Evolutionary conservation across 2,113 vertebrate genomes (phyloP).

Genomic region (Piprites chloris): DNA sequence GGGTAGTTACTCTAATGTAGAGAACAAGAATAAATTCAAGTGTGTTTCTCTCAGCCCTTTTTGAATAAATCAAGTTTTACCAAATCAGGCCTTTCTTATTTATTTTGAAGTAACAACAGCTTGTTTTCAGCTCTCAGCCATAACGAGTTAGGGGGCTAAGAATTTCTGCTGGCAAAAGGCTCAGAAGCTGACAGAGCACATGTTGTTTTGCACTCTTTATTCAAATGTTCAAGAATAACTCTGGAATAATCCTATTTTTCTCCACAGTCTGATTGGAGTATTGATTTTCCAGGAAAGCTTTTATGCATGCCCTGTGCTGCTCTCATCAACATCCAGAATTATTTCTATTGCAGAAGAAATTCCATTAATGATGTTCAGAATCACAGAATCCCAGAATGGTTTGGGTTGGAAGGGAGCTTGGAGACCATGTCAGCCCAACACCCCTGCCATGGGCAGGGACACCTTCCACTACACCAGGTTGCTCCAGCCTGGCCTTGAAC

Average conservation of each 20-base stretch:
- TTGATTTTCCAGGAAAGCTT: background rate
- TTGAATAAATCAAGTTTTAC: conserved; percentile 36
- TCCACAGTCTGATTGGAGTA: background rate
- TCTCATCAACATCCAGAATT: background rate
- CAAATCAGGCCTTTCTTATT: conserved; percentile 12
- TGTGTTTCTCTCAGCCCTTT: conserved; percentile 15
- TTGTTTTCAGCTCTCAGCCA: background rate
- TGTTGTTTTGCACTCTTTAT: background rate
- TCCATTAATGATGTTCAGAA: background rate
- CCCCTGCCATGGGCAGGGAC: background rate
- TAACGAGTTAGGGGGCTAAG: background rate
- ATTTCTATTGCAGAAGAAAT: background rate
- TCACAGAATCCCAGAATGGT: background rate
- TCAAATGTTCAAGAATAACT: background rate
- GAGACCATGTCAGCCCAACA: background rate
- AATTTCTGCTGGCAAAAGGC: background rate
- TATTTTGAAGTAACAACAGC: background rate
- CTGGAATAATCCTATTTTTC: background rate
- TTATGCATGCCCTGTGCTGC: background rate
- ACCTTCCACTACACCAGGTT: background rate
- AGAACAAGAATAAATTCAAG: background rate
- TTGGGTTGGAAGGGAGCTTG: background rate
- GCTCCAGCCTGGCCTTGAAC: background rate
- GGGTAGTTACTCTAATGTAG: background rate
- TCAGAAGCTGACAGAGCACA: background rate